phyloP scores from a whole-genome alignment of 2,797 vertebrate species.

The Cetoscarus ocellatus region DNA sequence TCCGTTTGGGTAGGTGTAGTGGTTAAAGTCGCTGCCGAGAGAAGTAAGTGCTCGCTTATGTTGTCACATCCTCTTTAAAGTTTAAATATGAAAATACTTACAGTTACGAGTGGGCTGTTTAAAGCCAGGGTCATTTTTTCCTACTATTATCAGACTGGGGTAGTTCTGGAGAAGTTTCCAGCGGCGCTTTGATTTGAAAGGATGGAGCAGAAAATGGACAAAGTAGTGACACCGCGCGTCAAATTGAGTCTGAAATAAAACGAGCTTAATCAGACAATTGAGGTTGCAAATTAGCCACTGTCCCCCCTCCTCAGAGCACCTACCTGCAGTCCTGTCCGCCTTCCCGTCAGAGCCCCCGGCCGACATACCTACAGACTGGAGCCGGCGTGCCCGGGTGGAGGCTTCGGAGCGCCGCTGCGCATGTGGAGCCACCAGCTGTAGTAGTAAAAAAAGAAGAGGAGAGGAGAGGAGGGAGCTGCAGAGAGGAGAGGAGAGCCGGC shows the following conservation, averaged over 20 bases:
- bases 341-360: conserved; percentile 56
- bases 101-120: neutral
- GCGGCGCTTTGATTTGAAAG: too few species aligned
- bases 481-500: conserved; percentile 6
- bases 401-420: conserved; percentile 53
- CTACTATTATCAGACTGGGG: too few species aligned
- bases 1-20: neutral
- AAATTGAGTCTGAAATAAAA: too few species aligned
- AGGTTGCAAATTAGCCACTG: too few species aligned
- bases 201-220: neutral
- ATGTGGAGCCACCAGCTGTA: conserved; percentile 62
- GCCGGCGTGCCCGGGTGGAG: conserved; percentile 51
- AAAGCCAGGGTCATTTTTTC: too few species aligned
- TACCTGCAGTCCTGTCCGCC: conserved; percentile 62
- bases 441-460: conserved; percentile 35
- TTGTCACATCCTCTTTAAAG: neutral
- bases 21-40: neutral
- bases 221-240: neutral
- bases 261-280: too few species aligned
- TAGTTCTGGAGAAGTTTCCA: neutral
- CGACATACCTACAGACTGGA: conserved; percentile 73
- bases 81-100: neutral
- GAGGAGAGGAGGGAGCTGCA: conserved; percentile 50
- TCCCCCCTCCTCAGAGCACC: neutral
- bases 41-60: neutral